Evolutionary conservation across 2,888 invertebrate genomes (phyloP), one percentile per base, ranked within the genome.

Genomic region (Lottia gigantea): DNA sequence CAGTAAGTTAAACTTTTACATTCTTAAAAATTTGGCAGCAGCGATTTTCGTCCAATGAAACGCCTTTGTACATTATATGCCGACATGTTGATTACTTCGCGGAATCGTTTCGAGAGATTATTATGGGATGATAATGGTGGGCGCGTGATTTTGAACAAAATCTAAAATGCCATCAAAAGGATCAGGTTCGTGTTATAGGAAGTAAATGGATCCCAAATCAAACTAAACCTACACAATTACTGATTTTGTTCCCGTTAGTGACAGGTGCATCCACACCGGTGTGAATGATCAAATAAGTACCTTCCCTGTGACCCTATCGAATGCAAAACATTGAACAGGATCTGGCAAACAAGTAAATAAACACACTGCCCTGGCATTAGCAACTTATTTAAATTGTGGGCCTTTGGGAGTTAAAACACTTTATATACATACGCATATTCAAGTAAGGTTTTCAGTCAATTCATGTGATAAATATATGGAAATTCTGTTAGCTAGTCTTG

Each of bases 101-200:
- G 76, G 76, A 78, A 71, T 64, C 70, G 67, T 66, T 67, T 62
- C 64, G 64, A 55, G 69, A 66, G 68, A 75, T 67, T 74, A 87
- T 86, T 85, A 83, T 86, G 87, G 87, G 87, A 86, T 84, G 82
- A 87, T 85, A 87, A 88, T 88, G 88, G 88, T 87, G 88, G 88
- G 88, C 88, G 88, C 88, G 88, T 88, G 88, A 88, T 88, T 88
- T 88, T 87, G 88, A 88, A 88, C 87, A 86, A 87, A 82, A 78
- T 78, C 81, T 83, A 80, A 55, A 82, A 84, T 84, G 83, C 83
- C 82, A 80, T 78, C 81, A 65, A 68, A 74, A 69, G 67, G 75
- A 75, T 72, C 76, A 72, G 78, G 76, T 78, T 68, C 66, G 66
- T 66, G 47, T 69, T 65, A 31, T 47, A 49, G 65, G 46, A 55